Base-by-base conservation (phyloP, 1,140 invertebrate species). In the Drosophila quadrilineata region DNA sequence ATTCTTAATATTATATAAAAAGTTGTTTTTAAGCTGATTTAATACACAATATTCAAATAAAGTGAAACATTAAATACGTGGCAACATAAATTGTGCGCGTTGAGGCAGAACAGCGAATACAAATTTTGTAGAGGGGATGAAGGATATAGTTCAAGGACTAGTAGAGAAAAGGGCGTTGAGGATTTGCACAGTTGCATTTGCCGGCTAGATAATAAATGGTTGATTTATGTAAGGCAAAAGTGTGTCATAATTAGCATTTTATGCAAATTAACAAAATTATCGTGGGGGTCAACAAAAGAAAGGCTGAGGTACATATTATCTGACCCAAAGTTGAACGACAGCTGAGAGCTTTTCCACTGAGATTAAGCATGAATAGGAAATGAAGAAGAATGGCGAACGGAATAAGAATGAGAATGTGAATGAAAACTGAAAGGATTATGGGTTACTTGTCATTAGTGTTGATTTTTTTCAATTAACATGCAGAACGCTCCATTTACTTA, bases 201-300 rank as follows among this genome's bases (percentile, higher is more conserved):
- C 33, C 24, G 24, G 62, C 41, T 53, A n/a, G n/a, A n/a, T n/a
- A n/a, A 76, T 76, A 72, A 82, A 77, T 84, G 57, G 76, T 74
- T 77, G 77, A 84, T 65, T 71, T 76, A 66, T 84, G 73, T 62
- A 45, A 28, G 29, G 59, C 40, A 84, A 53, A 84, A 72, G 58
- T 60, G 56, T 63, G n/a, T 10, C 21, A 56, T 57, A 77, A 77
- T 84, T 84, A 77, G 69, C 77, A 82, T 82, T 73, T 60, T 84
- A 77, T 77, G 73, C 57, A 74, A 73, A 77, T 60, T 45, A 50
- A 46, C 35, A 48, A 69, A 70, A 76, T 57, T 56, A 71, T n/a
- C n/a, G 46, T 46, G 53, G 40, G 6, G 9, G n/a, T 12, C 10
- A 49, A 33, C 9, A 3, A 16, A 40, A 52, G 62, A 45, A 33